Evolutionary conservation across 1,140 invertebrate genomes (phyloP).

Genomic region (Oedothorax gibbosus): DNA sequence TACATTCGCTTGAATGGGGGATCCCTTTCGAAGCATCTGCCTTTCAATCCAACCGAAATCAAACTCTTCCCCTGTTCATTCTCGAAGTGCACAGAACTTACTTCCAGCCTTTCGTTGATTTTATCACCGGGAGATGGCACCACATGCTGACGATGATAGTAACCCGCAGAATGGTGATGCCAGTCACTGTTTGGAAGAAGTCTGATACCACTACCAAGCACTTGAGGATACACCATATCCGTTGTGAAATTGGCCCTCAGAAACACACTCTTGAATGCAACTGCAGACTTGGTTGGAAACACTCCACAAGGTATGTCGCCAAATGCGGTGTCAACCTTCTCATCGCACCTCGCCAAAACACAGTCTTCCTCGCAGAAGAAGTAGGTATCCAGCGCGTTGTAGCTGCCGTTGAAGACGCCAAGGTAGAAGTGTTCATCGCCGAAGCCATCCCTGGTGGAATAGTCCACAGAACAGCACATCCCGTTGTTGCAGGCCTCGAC

Average conservation of each 20-base stretch:
- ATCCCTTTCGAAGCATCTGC: conserved; percentile 44
- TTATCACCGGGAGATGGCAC: too few relatives aligned
- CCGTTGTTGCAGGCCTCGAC: conserved; percentile 59
- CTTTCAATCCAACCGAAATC: not conserved
- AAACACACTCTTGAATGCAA: not conserved
- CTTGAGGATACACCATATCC: conserved; percentile 10
- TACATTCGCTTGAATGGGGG: conserved; percentile 24
- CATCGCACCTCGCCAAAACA: conserved; percentile 35
- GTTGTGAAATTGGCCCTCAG: conserved; percentile 42
- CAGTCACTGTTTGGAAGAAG: not conserved
- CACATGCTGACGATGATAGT: too few relatives aligned
- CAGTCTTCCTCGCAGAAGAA: conserved; percentile 31
- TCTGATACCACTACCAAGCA: not conserved
- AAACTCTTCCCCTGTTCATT: conserved; percentile 4
- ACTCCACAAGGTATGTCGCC: not conserved
- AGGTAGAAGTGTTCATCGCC: conserved; percentile 27
- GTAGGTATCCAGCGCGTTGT: not conserved
- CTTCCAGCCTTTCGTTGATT: too few relatives aligned
- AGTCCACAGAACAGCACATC: conserved; percentile 60
- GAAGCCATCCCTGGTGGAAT: not conserved
- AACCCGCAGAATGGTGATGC: not conserved
- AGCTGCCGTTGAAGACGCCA: conserved; percentile 34
- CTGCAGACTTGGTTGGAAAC: conserved; percentile 27
- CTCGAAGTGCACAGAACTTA: not conserved
- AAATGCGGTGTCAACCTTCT: not conserved